A percentile compares a stretch with the other conserved stretches of the same genome.
Conservation (phyloP, 2,888 invertebrate genomes). For the Diplazon laetatorius region DNA sequence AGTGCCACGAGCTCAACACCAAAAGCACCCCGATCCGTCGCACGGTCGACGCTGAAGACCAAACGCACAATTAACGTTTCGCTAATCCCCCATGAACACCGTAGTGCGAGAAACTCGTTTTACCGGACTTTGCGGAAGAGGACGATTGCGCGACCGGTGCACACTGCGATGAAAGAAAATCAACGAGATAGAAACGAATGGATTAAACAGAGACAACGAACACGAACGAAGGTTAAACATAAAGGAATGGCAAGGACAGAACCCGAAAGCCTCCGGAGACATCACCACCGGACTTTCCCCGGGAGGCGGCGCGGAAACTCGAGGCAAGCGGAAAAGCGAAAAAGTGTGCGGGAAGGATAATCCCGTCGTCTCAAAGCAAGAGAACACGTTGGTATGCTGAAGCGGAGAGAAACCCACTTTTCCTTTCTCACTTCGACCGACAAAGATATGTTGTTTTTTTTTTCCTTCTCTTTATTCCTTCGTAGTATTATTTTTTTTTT, state of each 20-base stretch:
- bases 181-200: slow-evolving; percentile 16
- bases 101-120: slow-evolving; percentile 16
- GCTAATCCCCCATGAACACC: slow-evolving; percentile 52
- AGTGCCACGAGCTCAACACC: background rate
- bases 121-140: slow-evolving; percentile 25
- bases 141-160: slow-evolving; percentile 20
- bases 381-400: slow-evolving; percentile 54
- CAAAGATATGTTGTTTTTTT: slow-evolving; percentile 61
- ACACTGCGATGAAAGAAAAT: slow-evolving; percentile 20
- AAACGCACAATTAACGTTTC: slow-evolving; percentile 50
- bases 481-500: no score
- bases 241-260: slow-evolving; percentile 39
- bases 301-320: slow-evolving; percentile 22
- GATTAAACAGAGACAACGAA: background rate
- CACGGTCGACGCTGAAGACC: background rate
- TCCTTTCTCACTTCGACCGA: slow-evolving; percentile 51
- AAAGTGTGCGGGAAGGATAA: slow-evolving; percentile 59
- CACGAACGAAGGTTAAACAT: slow-evolving; percentile 17
- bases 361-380: slow-evolving; percentile 60
- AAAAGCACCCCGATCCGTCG: background rate
- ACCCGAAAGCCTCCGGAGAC: background rate
- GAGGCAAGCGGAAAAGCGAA: slow-evolving; percentile 42
- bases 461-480: no score
- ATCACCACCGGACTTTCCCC: slow-evolving; percentile 16
- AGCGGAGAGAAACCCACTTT: slow-evolving; percentile 39